Evolutionary conservation across 2,888 invertebrate species (phyloP).

Genomic region (Rhabditophanes sp.): DNA sequence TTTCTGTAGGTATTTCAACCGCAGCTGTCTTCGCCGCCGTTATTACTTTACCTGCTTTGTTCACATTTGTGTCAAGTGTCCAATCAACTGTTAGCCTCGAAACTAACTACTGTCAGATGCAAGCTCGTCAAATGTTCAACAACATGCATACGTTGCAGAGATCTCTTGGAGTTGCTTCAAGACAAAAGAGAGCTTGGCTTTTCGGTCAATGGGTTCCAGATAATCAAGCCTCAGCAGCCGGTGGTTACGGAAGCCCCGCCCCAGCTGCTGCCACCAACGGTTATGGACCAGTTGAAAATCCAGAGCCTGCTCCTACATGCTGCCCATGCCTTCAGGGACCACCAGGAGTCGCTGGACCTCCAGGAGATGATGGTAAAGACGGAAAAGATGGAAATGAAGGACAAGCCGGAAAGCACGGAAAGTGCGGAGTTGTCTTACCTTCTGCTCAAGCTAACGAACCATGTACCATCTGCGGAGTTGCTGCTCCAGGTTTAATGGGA

Average conservation of each 20-base stretch:
- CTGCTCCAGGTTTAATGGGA: slow-evolving; percentile 31
- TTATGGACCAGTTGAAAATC: slow-evolving; percentile 8
- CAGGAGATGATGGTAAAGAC: slow-evolving; percentile 25
- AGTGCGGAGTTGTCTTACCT: slow-evolving; percentile 8
- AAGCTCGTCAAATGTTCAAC: slow-evolving; percentile 36
- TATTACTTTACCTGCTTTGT: slow-evolving; percentile 13
- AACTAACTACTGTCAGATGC: slow-evolving; percentile 23
- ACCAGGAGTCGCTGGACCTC: slow-evolving; percentile 9
- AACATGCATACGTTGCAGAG: slow-evolving; percentile 23
- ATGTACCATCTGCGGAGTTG: slow-evolving; percentile 41
- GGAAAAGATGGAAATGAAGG: slow-evolving; percentile 15
- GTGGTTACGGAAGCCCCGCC: slow-evolving; percentile 7
- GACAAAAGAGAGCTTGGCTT: slow-evolving; percentile 17
- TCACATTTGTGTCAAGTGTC: slow-evolving; percentile 10
- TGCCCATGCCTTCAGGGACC: slow-evolving; percentile 6
- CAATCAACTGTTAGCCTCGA: slow-evolving; percentile 12
- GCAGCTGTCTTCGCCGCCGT: slow-evolving; percentile 11
- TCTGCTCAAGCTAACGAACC: slow-evolving; percentile 21
- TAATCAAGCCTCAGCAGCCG: slow-evolving; percentile 11
- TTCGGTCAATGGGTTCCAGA: slow-evolving; percentile 18
- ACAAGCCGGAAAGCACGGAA: slow-evolving; percentile 18
- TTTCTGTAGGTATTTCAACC: slow-evolving; percentile 14
- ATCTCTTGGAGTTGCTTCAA: slow-evolving; percentile 6
- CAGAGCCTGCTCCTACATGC: slow-evolving; percentile 9
- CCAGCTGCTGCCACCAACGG: slow-evolving; percentile 9